Evolutionary conservation across 2,113 vertebrate species (phyloP).

Genomic region (Rhinichthys klamathensis): DNA sequence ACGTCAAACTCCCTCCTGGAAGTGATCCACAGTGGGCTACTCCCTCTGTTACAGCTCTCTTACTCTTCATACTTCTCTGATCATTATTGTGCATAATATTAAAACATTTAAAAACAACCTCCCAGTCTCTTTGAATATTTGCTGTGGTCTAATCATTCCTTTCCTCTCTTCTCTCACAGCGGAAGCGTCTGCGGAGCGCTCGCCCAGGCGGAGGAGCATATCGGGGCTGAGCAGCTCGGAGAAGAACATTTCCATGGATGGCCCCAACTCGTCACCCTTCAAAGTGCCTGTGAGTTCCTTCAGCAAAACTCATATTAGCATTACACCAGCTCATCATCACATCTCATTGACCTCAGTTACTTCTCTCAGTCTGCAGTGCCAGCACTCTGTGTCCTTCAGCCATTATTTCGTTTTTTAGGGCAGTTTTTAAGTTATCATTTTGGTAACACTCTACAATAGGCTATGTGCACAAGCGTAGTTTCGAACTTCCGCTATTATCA

Average conservation of each 20-base stretch:
- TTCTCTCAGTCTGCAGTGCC: neutral
- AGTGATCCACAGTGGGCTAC: neutral
- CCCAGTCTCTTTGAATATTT: neutral
- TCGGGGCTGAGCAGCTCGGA: conserved; percentile 90
- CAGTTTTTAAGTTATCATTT: neutral
- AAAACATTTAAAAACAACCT: neutral
- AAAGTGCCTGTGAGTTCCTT: conserved; percentile 89
- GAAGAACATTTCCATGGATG: conserved; percentile 85
- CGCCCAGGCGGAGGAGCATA: conserved; percentile 93
- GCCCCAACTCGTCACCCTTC: conserved; percentile 89
- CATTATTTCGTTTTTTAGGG: neutral
- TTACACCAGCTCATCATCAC: conserved; percentile 1
- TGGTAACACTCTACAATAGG: too few relatives aligned
- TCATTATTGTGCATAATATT: neutral
- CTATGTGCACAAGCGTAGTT: too few relatives aligned
- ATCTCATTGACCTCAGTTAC: neutral
- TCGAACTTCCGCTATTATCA: too few relatives aligned
- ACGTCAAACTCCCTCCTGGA: neutral
- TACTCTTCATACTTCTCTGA: neutral
- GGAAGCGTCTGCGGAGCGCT: conserved; percentile 91
- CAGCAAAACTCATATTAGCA: neutral
- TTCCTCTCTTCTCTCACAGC: conserved; percentile 29
- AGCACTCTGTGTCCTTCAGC: conserved; percentile 12
- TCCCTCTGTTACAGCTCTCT: neutral
- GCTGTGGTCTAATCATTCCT: neutral